Conservation (phyloP, 2,113 vertebrate species). For the Corythoichthys intestinalis region DNA sequence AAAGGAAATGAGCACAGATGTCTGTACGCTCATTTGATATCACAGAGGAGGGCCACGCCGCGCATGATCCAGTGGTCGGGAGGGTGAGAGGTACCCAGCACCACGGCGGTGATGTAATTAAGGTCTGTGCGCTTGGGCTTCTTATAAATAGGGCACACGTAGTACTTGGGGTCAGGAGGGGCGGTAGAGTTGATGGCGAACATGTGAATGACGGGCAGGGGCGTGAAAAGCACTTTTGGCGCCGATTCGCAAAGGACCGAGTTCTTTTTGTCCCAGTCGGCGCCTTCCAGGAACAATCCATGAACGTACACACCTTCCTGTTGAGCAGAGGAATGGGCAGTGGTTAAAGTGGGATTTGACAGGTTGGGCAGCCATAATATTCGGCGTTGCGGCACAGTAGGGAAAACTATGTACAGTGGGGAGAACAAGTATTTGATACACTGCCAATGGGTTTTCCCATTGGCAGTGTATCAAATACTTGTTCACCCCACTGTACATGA, state of each 20-base stretch:
- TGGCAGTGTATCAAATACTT: no score
- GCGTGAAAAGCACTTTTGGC: conserved; percentile 81
- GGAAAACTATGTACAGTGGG: no score
- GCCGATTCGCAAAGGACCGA: conserved; percentile 76
- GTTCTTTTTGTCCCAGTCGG: conserved; percentile 82
- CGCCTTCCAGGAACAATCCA: conserved; percentile 85
- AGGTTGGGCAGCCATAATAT: no score
- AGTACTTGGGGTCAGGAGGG: conserved; percentile 71
- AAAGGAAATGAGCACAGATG: not conserved
- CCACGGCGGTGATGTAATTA: conserved; percentile 80
- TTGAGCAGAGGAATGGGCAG: not conserved
- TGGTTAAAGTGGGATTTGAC: no score
- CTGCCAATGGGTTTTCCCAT: no score
- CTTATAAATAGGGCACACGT: conserved; percentile 85
- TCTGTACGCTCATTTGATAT: conserved; percentile 71
- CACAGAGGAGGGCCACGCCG: conserved; percentile 85
- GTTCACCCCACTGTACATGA: no score
- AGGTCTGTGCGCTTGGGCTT: conserved; percentile 78
- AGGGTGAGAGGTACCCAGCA: conserved; percentile 68
- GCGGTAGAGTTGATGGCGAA: conserved; percentile 77
- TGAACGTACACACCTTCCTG: conserved; percentile 81
- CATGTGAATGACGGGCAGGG: conserved; percentile 83
- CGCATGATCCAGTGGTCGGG: conserved; percentile 86
- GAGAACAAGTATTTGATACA: no score
- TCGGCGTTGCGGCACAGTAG: no score